Evolutionary conservation across 37 sponge, comb jelly and placozoan genomes (phyloP).

Genomic region (Eunapius fragilis): DNA sequence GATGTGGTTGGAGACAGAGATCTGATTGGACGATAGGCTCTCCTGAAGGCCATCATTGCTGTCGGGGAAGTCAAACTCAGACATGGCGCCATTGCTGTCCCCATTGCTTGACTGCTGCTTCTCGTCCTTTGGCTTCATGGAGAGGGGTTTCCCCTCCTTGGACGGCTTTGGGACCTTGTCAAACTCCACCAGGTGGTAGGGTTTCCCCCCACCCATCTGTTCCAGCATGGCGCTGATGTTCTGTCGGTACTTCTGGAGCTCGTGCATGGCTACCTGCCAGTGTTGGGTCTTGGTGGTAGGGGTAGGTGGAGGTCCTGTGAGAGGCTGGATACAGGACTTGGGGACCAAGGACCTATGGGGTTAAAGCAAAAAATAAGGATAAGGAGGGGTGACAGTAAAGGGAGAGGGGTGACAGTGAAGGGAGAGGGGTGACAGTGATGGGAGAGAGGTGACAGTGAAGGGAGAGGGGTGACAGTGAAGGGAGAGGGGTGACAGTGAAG

Average conservation of each 20-base stretch:
- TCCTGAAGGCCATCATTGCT: not conserved
- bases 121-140: not conserved
- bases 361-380: not conserved
- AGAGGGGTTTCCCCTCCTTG: not conserved
- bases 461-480: not conserved
- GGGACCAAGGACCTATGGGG: constrained; percentile 58
- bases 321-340: constrained; percentile 50
- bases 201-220: constrained; percentile 13
- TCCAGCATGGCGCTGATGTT: constrained; percentile 67
- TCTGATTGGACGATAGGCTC: not conserved
- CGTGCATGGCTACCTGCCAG: constrained; percentile 79
- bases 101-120: not conserved
- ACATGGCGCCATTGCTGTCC: not conserved
- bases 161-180: constrained; percentile 6
- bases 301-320: constrained; percentile 64
- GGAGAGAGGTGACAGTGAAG: not conserved
- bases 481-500: not conserved
- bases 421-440: not conserved
- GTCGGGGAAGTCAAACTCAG: not conserved
- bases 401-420: not conserved
- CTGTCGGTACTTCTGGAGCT: constrained; percentile 71
- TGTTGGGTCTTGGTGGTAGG: constrained; percentile 72
- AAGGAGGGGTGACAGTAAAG: not conserved
- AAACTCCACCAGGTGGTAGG: not conserved
- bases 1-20: constrained; percentile 29